Evolutionary conservation across 1,140 invertebrate genomes (phyloP).

Genomic region (Brachionus paranguensis): DNA sequence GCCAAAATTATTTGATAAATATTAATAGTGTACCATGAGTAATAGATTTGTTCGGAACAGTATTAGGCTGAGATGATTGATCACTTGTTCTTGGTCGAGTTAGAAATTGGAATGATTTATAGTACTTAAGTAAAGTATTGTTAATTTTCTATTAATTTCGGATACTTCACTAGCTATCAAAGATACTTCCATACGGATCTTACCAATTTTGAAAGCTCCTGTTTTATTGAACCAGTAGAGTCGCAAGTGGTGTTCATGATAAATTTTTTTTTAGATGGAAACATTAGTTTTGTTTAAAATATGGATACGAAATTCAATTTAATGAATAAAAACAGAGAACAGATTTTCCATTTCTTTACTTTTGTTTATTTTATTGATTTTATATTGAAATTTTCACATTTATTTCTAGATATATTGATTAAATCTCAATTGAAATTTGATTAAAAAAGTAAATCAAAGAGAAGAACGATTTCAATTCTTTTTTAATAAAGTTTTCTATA

Average conservation of each 20-base stretch:
- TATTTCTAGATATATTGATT: conserved; percentile 15
- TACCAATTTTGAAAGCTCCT: neutral
- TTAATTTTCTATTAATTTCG: neutral
- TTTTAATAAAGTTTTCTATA: conserved; percentile 15
- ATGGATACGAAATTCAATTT: neutral
- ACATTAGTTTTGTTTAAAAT: conserved; percentile 10
- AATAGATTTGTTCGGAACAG: neutral
- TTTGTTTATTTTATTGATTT: conserved; percentile 18
- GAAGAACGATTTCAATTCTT: neutral
- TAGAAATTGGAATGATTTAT: neutral
- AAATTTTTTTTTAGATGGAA: neutral
- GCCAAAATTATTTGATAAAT: neutral
- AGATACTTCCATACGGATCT: neutral
- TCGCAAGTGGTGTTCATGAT: neutral
- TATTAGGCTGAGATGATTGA: neutral
- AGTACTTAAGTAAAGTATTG: neutral
- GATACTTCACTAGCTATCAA: neutral
- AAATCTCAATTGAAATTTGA: neutral
- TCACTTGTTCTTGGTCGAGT: neutral
- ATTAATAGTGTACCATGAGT: neutral
- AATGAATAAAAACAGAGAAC: neutral
- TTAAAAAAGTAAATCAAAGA: neutral
- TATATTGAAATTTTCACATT: conserved; percentile 1
- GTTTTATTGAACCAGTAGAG: neutral
- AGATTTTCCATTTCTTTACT: conserved; percentile 10